Percentiles rank a stretch among this genome's conserved stretches.
These are phyloP conservation scores for Heteromyza rotundicornis DNA, from an alignment of 2,888 invertebrate genomes.

Conservation along the genomic window DNA sequence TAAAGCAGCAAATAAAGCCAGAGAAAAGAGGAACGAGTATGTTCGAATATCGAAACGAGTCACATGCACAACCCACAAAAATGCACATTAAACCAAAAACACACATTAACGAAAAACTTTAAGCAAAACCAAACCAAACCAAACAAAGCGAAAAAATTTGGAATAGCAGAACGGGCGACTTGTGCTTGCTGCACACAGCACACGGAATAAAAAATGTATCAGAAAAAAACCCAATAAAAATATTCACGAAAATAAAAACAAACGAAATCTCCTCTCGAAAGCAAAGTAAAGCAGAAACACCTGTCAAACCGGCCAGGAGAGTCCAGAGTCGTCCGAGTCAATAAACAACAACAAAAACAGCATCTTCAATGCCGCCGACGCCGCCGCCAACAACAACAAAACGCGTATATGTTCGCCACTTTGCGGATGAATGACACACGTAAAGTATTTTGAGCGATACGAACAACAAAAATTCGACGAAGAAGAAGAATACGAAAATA, in stretches of 20 bases:
- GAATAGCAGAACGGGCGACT: not conserved
- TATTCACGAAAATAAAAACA: not conserved
- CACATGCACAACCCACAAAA: conserved; percentile 22
- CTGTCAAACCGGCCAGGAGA: conserved; percentile 57
- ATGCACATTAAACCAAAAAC: conserved; percentile 42
- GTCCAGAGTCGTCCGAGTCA: conserved; percentile 31
- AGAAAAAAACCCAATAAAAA: conserved; percentile 3
- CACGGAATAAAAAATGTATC: not conserved
- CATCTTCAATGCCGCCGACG: conserved; percentile 41
- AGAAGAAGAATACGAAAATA: no score
- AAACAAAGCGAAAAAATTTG: not conserved
- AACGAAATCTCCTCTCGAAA: conserved; percentile 11
- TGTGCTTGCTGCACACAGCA: no score
- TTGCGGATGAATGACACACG: conserved; percentile 21
- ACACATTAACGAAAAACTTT: conserved; percentile 13
- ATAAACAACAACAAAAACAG: conserved; percentile 29
- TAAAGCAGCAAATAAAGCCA: not conserved
- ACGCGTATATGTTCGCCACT: conserved; percentile 23
- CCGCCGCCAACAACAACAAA: conserved; percentile 35
- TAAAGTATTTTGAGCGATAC: no score
- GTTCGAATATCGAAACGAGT: conserved; percentile 10
- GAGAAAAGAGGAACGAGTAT: not conserved
- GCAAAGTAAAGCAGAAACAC: conserved; percentile 46
- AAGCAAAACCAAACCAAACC: not conserved
- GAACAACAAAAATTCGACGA: no score